Conservation (phyloP, 1,140 invertebrate species). For the Pseudomyrmex pallidus region DNA sequence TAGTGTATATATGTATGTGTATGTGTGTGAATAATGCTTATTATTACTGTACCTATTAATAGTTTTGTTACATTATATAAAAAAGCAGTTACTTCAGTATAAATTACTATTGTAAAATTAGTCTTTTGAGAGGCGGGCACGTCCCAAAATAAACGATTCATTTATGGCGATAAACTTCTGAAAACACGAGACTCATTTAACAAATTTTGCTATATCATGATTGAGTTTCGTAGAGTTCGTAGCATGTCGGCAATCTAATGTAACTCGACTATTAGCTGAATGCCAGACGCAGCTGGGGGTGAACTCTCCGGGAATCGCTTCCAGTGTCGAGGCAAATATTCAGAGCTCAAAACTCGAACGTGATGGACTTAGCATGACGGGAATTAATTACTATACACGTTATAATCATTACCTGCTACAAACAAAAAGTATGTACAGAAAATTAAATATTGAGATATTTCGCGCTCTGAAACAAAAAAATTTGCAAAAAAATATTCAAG, state of each 20-base stretch:
- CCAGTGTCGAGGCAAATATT: slow-evolving; percentile 55
- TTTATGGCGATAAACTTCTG: slow-evolving; percentile 44
- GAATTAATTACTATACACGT: slow-evolving; percentile 42
- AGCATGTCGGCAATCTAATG: slow-evolving; percentile 55
- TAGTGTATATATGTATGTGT: no score
- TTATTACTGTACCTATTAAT: background rate
- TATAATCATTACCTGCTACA: background rate
- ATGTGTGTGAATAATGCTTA: no score
- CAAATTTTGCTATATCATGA: slow-evolving; percentile 53
- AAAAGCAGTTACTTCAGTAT: slow-evolving; percentile 9
- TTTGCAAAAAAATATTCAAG: background rate
- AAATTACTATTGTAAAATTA: slow-evolving; percentile 27
- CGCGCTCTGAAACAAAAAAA: background rate
- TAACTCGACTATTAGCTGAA: slow-evolving; percentile 58
- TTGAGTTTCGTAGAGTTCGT: slow-evolving; percentile 58
- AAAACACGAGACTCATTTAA: slow-evolving; percentile 59
- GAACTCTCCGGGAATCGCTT: slow-evolving; percentile 51
- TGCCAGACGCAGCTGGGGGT: slow-evolving; percentile 40
- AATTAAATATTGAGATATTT: slow-evolving; percentile 18
- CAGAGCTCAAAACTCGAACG: slow-evolving; percentile 52
- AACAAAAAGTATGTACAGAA: background rate
- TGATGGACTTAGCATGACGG: slow-evolving; percentile 49
- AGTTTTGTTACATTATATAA: slow-evolving; percentile 17
- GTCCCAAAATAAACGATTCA: slow-evolving; percentile 46
- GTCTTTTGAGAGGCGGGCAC: background rate